These are phyloP conservation scores for Venturia canescens DNA, from an alignment of 1,140 invertebrate species.

Conservation along the genomic window DNA sequence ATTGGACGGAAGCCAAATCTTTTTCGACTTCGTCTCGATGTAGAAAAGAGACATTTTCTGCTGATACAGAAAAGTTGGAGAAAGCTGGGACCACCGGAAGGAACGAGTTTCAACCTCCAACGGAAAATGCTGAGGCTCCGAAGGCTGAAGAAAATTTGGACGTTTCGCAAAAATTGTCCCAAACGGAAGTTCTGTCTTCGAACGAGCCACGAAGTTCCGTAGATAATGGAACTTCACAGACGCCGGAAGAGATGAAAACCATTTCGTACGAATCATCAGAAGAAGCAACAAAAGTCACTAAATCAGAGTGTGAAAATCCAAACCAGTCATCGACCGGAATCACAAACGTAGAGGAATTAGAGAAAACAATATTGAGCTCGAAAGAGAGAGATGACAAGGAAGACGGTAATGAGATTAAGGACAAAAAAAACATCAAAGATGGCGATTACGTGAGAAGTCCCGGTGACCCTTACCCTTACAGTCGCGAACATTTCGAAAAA, in stretches of 20 bases:
- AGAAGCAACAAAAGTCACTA: background rate
- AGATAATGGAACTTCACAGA: slow-evolving; percentile 2
- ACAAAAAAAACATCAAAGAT: slow-evolving; percentile 24
- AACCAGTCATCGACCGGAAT: background rate
- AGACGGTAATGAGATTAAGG: background rate
- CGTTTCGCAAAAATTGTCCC: slow-evolving; percentile 5
- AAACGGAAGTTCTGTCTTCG: slow-evolving; percentile 11
- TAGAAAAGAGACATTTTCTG: background rate
- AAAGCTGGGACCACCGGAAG: background rate
- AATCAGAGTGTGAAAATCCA: background rate
- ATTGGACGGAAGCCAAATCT: background rate
- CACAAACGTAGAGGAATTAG: background rate
- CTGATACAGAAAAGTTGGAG: background rate
- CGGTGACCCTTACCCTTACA: slow-evolving; percentile 64
- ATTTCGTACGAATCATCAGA: background rate
- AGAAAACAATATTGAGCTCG: slow-evolving; percentile 17
- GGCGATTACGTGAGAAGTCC: slow-evolving; percentile 55
- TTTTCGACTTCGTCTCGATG: background rate
- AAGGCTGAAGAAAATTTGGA: slow-evolving; percentile 8
- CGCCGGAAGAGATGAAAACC: background rate
- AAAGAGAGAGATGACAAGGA: slow-evolving; percentile 6
- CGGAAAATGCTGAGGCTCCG: background rate
- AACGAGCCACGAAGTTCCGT: background rate
- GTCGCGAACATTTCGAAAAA: slow-evolving; percentile 57
- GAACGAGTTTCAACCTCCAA: background rate